Evolutionary conservation across 2,113 vertebrate species (phyloP).

Genomic region (Myanophis thanlyinensis): DNA sequence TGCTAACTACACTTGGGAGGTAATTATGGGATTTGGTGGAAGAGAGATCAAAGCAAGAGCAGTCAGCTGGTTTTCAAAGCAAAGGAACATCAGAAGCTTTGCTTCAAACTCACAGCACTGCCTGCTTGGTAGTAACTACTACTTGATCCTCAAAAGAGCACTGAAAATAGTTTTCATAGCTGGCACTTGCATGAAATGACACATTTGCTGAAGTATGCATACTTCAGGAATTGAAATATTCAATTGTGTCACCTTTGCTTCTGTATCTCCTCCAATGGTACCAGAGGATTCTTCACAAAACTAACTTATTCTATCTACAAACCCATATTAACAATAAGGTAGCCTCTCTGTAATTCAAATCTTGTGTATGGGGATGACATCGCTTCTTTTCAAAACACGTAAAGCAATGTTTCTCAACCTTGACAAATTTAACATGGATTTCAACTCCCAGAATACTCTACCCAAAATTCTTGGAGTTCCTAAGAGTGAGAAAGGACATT

Average conservation of each 20-base stretch:
- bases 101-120: not conserved
- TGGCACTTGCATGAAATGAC: not conserved
- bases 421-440: not conserved
- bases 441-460: not conserved
- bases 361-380: not conserved
- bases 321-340: not conserved
- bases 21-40: rapidly evolving
- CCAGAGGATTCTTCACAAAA: not conserved
- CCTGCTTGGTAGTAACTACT: not conserved
- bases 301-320: not conserved
- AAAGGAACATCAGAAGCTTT: not conserved
- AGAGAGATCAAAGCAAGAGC: not conserved
- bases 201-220: not conserved
- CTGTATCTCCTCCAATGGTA: not conserved
- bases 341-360: not conserved
- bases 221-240: not conserved
- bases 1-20: not conserved
- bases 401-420: not conserved
- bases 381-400: not conserved
- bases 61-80: not conserved
- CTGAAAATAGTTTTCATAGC: not conserved
- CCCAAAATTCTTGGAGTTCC: not conserved
- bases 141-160: not conserved
- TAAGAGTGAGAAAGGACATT: not conserved
- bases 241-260: not conserved